Evolutionary conservation across 2,113 vertebrate genomes (phyloP).

Genomic region (Corythoichthys intestinalis): DNA sequence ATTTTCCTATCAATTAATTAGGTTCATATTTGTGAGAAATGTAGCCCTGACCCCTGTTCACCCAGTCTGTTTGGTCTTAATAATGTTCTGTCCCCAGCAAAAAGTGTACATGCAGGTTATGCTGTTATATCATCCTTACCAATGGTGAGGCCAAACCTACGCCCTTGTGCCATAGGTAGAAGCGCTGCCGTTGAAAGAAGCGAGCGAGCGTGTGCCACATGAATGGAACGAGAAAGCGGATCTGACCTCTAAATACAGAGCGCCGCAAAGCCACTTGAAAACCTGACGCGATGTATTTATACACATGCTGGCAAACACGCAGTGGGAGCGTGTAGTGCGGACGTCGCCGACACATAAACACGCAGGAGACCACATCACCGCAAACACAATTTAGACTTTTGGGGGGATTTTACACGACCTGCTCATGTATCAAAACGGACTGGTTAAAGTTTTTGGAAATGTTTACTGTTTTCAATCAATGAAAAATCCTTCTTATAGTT

Average conservation of each 20-base stretch:
- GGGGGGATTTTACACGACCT: slow-evolving; percentile 21
- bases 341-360: slow-evolving; percentile 11
- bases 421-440: not conserved
- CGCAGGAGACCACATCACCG: slow-evolving; percentile 5
- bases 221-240: slow-evolving; percentile 55
- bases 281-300: slow-evolving; percentile 65
- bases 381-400: slow-evolving; percentile 11
- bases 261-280: slow-evolving; percentile 73
- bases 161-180: not conserved
- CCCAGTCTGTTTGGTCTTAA: too few species aligned
- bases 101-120: too few species aligned
- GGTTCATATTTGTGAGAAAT: too few species aligned
- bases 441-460: not conserved
- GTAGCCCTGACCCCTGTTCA: too few species aligned
- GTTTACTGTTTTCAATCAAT: not conserved
- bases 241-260: slow-evolving; percentile 67
- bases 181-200: slow-evolving; percentile 18
- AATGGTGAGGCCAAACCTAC: too few species aligned
- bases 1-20: too few species aligned
- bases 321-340: not conserved
- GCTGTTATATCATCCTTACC: too few species aligned
- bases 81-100: too few species aligned
- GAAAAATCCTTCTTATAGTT: not conserved
- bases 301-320: slow-evolving; percentile 46
- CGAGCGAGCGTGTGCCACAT: slow-evolving; percentile 51